Percentiles rank a stretch among this genome's conserved stretches.
These are phyloP conservation scores for Agonum fuliginosum DNA, from an alignment of 2,888 invertebrate genomes.

Conservation along the genomic window DNA sequence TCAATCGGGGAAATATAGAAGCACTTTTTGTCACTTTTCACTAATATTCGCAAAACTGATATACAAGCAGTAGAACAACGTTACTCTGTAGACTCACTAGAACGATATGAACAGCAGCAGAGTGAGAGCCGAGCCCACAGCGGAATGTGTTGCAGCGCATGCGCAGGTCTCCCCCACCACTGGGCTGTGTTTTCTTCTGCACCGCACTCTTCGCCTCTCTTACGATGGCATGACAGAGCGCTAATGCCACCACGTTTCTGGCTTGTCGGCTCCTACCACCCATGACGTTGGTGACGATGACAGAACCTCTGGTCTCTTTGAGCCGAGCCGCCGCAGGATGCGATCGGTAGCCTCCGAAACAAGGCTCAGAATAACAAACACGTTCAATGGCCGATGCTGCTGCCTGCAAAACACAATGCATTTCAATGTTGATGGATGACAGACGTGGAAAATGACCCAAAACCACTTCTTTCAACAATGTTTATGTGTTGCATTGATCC, in stretches of 20 bases:
- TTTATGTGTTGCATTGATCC: slow-evolving; percentile 54
- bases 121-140: slow-evolving; percentile 51
- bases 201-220: slow-evolving; percentile 54
- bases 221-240: slow-evolving; percentile 71
- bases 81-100: slow-evolving; percentile 63
- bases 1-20: slow-evolving; percentile 56
- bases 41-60: slow-evolving; percentile 51
- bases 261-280: slow-evolving; percentile 73
- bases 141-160: slow-evolving; percentile 63
- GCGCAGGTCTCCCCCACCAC: slow-evolving; percentile 62
- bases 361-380: slow-evolving; percentile 69
- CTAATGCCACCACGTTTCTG: slow-evolving; percentile 73
- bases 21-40: slow-evolving; percentile 61
- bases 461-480: slow-evolving; percentile 57
- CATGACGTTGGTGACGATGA: slow-evolving; percentile 74
- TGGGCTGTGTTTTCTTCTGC: slow-evolving; percentile 46
- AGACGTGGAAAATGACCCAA: slow-evolving; percentile 43
- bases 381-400: slow-evolving; percentile 55
- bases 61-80: slow-evolving; percentile 48
- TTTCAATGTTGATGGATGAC: slow-evolving; percentile 63
- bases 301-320: slow-evolving; percentile 72
- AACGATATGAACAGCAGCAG: slow-evolving; percentile 64
- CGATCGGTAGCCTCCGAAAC: slow-evolving; percentile 71
- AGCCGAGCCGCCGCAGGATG: slow-evolving; percentile 67
- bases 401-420: slow-evolving; percentile 60